phyloP scores from a whole-genome alignment of 2,797 vertebrate species.

The Thalassophryne amazonica region DNA sequence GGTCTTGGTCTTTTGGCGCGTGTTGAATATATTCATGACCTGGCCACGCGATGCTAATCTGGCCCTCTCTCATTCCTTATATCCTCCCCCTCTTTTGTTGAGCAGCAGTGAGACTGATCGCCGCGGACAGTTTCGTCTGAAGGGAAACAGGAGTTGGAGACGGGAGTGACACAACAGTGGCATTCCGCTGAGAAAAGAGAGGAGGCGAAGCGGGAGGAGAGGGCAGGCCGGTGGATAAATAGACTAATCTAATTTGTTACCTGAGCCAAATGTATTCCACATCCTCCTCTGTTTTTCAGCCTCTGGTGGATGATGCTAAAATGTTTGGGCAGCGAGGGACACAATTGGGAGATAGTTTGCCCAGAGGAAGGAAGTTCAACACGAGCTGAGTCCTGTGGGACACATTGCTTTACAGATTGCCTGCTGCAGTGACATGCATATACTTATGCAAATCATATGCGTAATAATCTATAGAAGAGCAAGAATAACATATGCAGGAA shows the following conservation, averaged over 20 bases:
- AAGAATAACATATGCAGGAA: too few relatives aligned
- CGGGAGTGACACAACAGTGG: conserved; percentile 51
- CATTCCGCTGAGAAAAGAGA: conserved; percentile 62
- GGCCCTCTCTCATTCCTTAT: conserved; percentile 33
- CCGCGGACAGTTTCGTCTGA: conserved; percentile 50
- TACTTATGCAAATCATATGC: conserved; percentile 52
- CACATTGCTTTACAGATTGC: conserved; percentile 7
- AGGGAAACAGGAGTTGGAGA: conserved; percentile 47
- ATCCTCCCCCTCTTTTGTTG: conserved; percentile 42
- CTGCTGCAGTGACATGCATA: conserved; percentile 43
- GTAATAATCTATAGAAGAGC: too few relatives aligned
- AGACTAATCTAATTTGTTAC: conserved; percentile 68
- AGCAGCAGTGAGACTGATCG: conserved; percentile 60
- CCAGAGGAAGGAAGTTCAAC: conserved; percentile 54
- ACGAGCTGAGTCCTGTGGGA: conserved; percentile 34
- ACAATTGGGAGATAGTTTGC: conserved; percentile 45
- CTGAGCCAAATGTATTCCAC: conserved; percentile 61
- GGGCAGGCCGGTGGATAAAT: conserved; percentile 61
- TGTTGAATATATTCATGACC: conserved; percentile 74
- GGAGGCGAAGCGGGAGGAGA: conserved; percentile 44
- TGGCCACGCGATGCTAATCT: conserved; percentile 59
- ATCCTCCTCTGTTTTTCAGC: conserved; percentile 22
- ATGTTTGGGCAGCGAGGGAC: conserved; percentile 64
- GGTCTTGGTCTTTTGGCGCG: conserved; percentile 53
- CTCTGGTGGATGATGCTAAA: conserved; percentile 58